Base-by-base conservation (phyloP, 2,888 invertebrate species). In the Oeneis ivallda region DNA sequence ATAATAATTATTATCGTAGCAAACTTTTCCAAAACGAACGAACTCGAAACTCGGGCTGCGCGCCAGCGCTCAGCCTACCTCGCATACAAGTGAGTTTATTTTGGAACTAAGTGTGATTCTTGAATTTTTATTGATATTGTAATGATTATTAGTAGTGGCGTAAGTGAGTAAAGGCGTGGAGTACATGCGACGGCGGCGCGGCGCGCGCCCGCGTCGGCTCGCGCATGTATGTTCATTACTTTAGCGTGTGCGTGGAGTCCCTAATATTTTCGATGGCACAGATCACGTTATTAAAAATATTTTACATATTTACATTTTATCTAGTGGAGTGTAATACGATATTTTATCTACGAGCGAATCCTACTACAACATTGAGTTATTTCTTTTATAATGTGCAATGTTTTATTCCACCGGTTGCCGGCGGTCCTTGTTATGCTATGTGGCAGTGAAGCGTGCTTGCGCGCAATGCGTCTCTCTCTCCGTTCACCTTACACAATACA, bases 31-130 rank as follows among this genome's bases (percentile, higher is more conserved):
- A 92, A 92, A 92, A 92, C 92, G 92, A 92, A 92, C 92, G 89
- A 92, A 92, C 92, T 92, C 92, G 92, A 92, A 92, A 92, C 88
- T 92, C 89, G 92, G 92, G 92, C 91, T 92, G 89, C 81, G 92
- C 92, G 90, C 85, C 79, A 82, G 91, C 90, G 89, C 91, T 82
- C 92, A 92, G 92, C 94, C 94, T 94, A 93, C 94, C 94, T 94
- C 94, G 94, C 94, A 94, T 91, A 93, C 93, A 94, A 94, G 94
- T 94, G 94, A 94, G 94, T 94, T 94, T 94, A 93, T 94, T 94
- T 94, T 94, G 94, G 94, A 92, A 94, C 93, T 94, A 94, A 94
- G 94, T 94, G 94, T 94, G 94, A 94, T 94, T 94, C 94, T 94
- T 94, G 93, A 91, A 92, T 92, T 92, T 92, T 92, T 91, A 92